phyloP scores from a whole-genome alignment of 2,113 vertebrate species.

The Stegostoma tigrinum region DNA sequence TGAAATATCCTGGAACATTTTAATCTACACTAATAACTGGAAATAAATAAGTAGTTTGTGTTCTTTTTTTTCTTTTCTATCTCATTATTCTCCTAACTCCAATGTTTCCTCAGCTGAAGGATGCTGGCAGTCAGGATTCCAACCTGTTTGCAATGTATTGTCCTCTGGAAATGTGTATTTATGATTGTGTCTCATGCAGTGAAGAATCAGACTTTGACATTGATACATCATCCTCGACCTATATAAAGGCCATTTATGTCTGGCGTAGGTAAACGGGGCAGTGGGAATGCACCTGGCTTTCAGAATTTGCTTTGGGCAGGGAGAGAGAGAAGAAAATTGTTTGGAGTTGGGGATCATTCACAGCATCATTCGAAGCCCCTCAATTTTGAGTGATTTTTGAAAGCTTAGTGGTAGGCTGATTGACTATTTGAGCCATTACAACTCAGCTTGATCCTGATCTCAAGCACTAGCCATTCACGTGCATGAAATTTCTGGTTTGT shows the following conservation, averaged over 20 bases:
- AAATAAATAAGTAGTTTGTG: not conserved
- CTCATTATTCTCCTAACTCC: not conserved
- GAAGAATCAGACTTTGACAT: not conserved
- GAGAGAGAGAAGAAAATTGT: not conserved
- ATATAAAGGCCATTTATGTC: not conserved
- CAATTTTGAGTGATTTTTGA: not conserved
- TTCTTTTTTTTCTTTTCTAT: not conserved
- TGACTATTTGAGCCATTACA: not conserved
- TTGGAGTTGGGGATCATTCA: not conserved
- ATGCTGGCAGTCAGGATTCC: not conserved
- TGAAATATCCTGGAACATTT: not conserved
- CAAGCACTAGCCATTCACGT: not conserved
- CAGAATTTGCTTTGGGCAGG: not conserved
- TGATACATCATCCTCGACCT: not conserved
- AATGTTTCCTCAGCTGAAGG: not conserved
- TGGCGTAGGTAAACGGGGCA: not conserved
- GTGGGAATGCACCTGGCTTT: not conserved
- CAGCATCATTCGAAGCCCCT: not conserved
- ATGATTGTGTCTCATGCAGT: not conserved
- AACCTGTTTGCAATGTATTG: not conserved
- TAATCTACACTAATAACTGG: not conserved
- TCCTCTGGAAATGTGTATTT: not conserved
- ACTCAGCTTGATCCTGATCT: not conserved
- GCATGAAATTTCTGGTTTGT: not conserved
- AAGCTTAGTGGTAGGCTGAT: not conserved